phyloP scores from a whole-genome alignment of 2,797 vertebrate genomes.

The Phaenicophaeus curvirostris region DNA sequence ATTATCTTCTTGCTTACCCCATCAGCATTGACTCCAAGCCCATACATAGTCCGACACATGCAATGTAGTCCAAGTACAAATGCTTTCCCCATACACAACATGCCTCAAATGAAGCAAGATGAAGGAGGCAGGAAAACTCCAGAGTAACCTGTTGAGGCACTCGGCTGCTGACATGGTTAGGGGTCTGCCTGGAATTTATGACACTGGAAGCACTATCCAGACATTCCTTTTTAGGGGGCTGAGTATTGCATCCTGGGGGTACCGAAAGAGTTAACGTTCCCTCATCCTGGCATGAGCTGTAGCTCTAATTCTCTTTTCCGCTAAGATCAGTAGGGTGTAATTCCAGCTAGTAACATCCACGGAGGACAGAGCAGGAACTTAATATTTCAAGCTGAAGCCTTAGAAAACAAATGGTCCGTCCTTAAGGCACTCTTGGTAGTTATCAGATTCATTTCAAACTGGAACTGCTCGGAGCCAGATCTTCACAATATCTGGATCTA shows the following conservation, averaged over 20 bases:
- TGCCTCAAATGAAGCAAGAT: not conserved
- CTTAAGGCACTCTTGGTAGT: not conserved
- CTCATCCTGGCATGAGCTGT: not conserved
- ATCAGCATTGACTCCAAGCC: not conserved
- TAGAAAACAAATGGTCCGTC: fast-evolving
- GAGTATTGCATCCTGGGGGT: not conserved
- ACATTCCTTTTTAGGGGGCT: not conserved
- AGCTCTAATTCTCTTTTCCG: not conserved
- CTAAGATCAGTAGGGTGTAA: not conserved
- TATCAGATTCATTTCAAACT: not conserved
- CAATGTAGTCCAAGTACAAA: not conserved
- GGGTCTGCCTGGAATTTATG: not conserved
- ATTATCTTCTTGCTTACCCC: not conserved
- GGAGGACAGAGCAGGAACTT: not conserved
- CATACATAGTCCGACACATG: not conserved
- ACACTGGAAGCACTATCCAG: not conserved
- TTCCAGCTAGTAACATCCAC: not conserved
- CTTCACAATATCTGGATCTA: not conserved
- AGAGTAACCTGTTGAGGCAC: not conserved
- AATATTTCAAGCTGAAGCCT: not conserved
- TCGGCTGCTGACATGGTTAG: not conserved
- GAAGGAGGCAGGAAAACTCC: not conserved
- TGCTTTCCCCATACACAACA: not conserved
- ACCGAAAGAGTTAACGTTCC: not conserved
- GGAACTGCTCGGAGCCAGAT: not conserved